Evolutionary conservation across 2,113 vertebrate genomes (phyloP), one percentile per base, ranked within the genome.

Genomic region (Spheniscus mendiculus): DNA sequence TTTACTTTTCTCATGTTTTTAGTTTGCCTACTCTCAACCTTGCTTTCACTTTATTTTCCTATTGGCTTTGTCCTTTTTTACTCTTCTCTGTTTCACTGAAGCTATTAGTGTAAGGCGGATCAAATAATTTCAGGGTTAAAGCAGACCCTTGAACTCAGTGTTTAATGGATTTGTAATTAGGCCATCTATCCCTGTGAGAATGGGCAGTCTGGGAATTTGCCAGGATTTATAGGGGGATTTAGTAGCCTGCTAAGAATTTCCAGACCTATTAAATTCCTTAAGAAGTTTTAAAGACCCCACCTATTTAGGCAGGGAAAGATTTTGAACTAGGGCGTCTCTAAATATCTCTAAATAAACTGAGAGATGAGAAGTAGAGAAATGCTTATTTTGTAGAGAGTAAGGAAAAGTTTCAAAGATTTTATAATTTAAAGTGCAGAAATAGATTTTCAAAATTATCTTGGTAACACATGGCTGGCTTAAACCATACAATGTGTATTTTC

Each of bases 161-260:
- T 88, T 91, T 94, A 95, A 94, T 93, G 91, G 95, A 11, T 93
- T 93, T 97, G 94, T 96, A 96, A 94, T 93, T 81, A 74, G 94
- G 94, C 93, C 89, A 30, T 76, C 58, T 53, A 90, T 85, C 87
- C 87, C 78, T 96, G 91, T 94, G 91, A 96, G 91, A 96, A 94
- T 86, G 84, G 78, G 74, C 84, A 96, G 29, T 14, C 67, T 96
- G 91, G 83, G 89, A 90, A 23, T 58, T 70, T 93, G 91, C 91
- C 93, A 96, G 84, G 70, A 83, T 93, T 96, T 96, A 23, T 59
- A 85, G 85, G 55, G 61, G 93, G 87, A 96, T 97, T 97, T 96
- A 88, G 84, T 73, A 93, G 81, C 84, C 87, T 94, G 12, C 71
- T 88, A 90, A 93, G 78, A 74, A 40, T 94, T 96, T 95, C 84